A percentile compares a stretch with the other conserved stretches of the same genome.
Conservation (phyloP, 1,140 invertebrate genomes). For the Drosophila ohnishii region DNA sequence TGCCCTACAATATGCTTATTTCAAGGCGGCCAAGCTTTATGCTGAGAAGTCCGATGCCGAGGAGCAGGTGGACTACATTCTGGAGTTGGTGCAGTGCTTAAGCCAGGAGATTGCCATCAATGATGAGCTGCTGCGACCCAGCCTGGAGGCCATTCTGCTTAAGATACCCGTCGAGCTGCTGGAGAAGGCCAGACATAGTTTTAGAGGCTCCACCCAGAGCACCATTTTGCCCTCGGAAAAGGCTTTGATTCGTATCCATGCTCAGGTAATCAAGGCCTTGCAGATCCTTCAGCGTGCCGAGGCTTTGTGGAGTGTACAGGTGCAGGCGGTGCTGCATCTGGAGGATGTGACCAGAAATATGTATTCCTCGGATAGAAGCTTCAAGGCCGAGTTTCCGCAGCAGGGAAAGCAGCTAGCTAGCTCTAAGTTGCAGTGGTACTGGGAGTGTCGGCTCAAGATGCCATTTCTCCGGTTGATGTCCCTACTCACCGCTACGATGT, state of each 20-base stretch:
- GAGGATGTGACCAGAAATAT: constrained; percentile 95
- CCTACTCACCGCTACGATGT: constrained; percentile 90
- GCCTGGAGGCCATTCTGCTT: constrained; percentile 93
- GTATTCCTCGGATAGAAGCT: constrained; percentile 88
- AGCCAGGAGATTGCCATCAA: constrained; percentile 87
- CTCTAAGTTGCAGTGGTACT: constrained; percentile 95
- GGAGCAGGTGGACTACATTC: constrained; percentile 96
- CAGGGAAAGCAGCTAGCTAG: constrained; percentile 85
- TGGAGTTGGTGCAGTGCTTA: constrained; percentile 92
- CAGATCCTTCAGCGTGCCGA: constrained; percentile 95
- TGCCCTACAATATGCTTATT: constrained; percentile 94
- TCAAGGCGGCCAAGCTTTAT: constrained; percentile 98
- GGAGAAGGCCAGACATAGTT: constrained; percentile 84
- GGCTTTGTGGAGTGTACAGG: constrained; percentile 94
- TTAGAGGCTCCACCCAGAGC: constrained; percentile 86
- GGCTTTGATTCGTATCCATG: constrained; percentile 91
- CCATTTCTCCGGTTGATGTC: constrained; percentile 90
- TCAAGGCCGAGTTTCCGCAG: constrained; percentile 90
- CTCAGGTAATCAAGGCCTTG: constrained; percentile 92
- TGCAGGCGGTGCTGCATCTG: constrained; percentile 90
- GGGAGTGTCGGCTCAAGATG: constrained; percentile 92
- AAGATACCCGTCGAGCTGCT: constrained; percentile 91
- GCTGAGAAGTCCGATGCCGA: constrained; percentile 98
- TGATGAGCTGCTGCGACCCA: constrained; percentile 86
- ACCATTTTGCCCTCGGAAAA: constrained; percentile 90